phyloP scores from a whole-genome alignment of 2,113 vertebrate genomes.

The Tupaia tana region DNA sequence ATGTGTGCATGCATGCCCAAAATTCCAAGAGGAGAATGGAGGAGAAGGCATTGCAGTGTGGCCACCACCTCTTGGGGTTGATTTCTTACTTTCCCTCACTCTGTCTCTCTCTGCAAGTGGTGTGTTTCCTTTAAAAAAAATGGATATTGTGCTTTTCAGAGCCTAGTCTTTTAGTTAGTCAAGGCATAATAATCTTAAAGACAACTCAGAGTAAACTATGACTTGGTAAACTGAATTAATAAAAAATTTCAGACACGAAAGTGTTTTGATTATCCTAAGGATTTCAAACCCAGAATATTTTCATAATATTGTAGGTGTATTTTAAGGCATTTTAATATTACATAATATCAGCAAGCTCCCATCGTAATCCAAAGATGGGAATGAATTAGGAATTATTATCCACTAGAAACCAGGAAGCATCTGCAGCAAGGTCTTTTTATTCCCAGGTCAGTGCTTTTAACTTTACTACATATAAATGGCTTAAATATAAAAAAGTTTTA shows the following conservation, averaged over 20 bases:
- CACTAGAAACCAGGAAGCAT: background rate
- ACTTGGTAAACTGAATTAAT: background rate
- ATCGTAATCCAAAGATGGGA: background rate
- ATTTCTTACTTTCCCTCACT: too few relatives aligned
- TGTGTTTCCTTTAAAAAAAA: too few relatives aligned
- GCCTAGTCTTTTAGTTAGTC: background rate
- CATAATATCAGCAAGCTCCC: background rate
- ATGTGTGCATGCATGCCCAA: too few relatives aligned
- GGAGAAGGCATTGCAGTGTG: too few relatives aligned
- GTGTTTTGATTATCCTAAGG: background rate
- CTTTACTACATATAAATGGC: background rate
- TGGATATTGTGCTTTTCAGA: background rate
- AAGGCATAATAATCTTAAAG: background rate
- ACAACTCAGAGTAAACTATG: background rate
- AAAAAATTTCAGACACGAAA: background rate
- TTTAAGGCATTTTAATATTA: background rate
- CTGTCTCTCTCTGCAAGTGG: too few relatives aligned
- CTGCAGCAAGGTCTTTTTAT: background rate
- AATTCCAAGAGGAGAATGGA: too few relatives aligned
- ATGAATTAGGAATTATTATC: background rate
- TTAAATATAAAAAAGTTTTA: background rate
- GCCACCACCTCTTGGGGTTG: too few relatives aligned
- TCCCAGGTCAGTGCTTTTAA: background rate
- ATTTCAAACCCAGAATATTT: constrained; percentile 3
- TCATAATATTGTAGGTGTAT: background rate